Percentiles rank a stretch among this genome's conserved stretches.
Conservation (phyloP, 2,113 vertebrate genomes). For the Oxyura jamaicensis region DNA sequence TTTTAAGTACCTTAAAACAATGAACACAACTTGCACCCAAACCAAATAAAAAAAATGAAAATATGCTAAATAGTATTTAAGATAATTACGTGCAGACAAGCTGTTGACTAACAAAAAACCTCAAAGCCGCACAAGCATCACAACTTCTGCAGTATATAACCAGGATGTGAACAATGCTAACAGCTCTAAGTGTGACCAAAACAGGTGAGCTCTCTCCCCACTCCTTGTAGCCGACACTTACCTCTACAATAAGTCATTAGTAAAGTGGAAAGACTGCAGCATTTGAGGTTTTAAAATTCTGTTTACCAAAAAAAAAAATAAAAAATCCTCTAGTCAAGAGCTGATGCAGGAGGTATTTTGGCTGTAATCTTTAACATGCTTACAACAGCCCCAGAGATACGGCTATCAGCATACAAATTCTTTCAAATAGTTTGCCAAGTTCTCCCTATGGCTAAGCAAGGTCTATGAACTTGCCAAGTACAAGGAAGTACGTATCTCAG, state of each 20-base stretch:
- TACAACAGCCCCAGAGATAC: background rate
- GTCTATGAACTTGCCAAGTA: background rate
- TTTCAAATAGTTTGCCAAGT: background rate
- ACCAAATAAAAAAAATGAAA: background rate
- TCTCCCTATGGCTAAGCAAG: background rate
- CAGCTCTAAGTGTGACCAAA: background rate
- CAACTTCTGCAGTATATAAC: background rate
- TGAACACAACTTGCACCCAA: background rate
- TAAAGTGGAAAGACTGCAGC: background rate
- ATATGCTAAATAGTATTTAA: background rate
- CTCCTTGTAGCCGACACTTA: background rate
- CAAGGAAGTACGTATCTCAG: background rate
- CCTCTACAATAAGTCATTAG: background rate
- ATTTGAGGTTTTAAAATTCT: background rate
- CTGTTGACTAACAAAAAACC: background rate
- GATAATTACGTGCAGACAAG: background rate
- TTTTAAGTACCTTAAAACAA: background rate
- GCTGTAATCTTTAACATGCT: background rate
- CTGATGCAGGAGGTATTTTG: background rate
- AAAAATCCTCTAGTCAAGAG: background rate
- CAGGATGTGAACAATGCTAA: background rate
- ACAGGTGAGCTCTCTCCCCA: rapidly evolving
- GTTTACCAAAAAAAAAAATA: background rate
- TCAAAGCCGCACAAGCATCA: background rate
- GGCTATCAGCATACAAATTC: background rate